phyloP scores from a whole-genome alignment of 2,888 invertebrate species.

The Clostera curtula region DNA sequence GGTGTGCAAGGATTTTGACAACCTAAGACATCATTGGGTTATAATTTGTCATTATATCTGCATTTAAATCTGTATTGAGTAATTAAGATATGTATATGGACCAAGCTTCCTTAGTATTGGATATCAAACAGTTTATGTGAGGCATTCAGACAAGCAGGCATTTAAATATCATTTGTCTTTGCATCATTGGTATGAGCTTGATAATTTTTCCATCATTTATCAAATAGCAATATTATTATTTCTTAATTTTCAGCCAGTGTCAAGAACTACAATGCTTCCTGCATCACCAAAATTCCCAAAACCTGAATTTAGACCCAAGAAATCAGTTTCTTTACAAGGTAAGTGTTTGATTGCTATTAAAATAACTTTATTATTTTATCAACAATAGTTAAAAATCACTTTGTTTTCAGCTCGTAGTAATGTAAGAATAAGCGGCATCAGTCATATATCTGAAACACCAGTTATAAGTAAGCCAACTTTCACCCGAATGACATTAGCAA shows the following conservation, averaged over 20 bases:
- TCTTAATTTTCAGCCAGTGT: constrained; percentile 29
- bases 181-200: no score
- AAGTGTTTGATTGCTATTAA: constrained; percentile 9
- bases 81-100: no score
- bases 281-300: constrained; percentile 46
- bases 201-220: not conserved
- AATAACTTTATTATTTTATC: not conserved
- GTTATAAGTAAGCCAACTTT: constrained; percentile 25
- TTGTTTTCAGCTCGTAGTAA: constrained; percentile 30
- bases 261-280: constrained; percentile 29
- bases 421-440: constrained; percentile 55
- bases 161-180: no score
- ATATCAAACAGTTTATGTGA: no score
- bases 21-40: no score
- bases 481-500: constrained; percentile 30
- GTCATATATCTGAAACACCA: constrained; percentile 51
- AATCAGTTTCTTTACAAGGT: constrained; percentile 41
- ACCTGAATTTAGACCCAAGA: constrained; percentile 42
- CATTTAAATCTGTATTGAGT: no score
- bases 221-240: not conserved
- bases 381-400: not conserved
- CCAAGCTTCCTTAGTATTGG: no score
- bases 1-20: no score
- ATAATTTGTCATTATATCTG: no score
- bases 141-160: no score